A percentile compares a stretch with the other conserved stretches of the same genome.
Evolutionary conservation across 2,888 invertebrate genomes (phyloP).

Genomic region (Tridacna crocea): DNA sequence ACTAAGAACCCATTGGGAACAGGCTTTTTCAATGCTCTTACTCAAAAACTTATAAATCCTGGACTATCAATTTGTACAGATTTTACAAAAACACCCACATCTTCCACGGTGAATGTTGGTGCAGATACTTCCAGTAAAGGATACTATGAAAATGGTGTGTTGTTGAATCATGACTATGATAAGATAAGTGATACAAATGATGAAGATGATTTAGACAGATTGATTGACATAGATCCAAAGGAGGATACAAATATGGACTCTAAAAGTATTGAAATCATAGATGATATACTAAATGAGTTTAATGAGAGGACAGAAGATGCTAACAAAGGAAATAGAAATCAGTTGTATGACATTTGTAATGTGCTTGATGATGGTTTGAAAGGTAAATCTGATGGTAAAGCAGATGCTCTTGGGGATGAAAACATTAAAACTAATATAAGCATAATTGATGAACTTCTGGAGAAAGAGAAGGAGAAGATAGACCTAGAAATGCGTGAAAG

Average conservation of each 20-base stretch:
- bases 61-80: slow-evolving; percentile 43
- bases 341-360: slow-evolving; percentile 40
- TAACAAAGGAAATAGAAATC: slow-evolving; percentile 41
- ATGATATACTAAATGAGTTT: slow-evolving; percentile 54
- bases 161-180: slow-evolving; percentile 59
- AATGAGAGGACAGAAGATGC: slow-evolving; percentile 55
- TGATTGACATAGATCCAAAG: slow-evolving; percentile 37
- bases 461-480: slow-evolving; percentile 55
- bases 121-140: slow-evolving; percentile 38
- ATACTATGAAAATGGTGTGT: slow-evolving; percentile 53
- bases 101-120: slow-evolving; percentile 13
- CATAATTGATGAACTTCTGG: slow-evolving; percentile 49
- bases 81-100: slow-evolving; percentile 41
- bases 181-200: slow-evolving; percentile 62
- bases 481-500: slow-evolving; percentile 55
- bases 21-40: slow-evolving; percentile 57
- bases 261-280: slow-evolving; percentile 43
- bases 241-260: slow-evolving; percentile 43
- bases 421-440: slow-evolving; percentile 43
- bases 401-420: slow-evolving; percentile 34
- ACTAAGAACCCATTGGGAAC: slow-evolving; percentile 50
- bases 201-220: slow-evolving; percentile 51
- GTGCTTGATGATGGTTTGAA: slow-evolving; percentile 46
- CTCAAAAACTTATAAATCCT: slow-evolving; percentile 54
- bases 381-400: slow-evolving; percentile 32